These are phyloP conservation scores for Hoplodrina blanda DNA, from an alignment of 2,888 invertebrate species.

Conservation along the genomic window DNA sequence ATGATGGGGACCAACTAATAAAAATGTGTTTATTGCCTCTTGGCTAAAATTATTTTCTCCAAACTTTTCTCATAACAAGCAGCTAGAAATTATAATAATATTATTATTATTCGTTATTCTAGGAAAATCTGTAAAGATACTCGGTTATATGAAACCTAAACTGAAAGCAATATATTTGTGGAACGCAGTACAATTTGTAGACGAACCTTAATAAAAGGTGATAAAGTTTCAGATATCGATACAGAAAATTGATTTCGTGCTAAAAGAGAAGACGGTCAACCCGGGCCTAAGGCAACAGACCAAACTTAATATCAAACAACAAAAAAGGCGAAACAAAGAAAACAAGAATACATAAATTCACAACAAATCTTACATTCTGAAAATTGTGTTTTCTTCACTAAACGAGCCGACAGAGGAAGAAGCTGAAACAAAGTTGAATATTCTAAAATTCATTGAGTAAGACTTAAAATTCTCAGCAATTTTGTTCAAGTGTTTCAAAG, in stretches of 20 bases:
- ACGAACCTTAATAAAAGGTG: constrained; percentile 10
- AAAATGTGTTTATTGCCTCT: constrained; percentile 24
- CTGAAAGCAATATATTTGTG: constrained; percentile 12
- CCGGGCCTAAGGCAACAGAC: constrained; percentile 23
- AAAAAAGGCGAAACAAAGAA: constrained; percentile 33
- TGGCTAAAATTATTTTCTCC: constrained; percentile 9
- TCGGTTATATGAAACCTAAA: neutral
- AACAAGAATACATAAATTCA: constrained; percentile 40
- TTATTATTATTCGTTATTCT: neutral
- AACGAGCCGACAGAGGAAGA: constrained; percentile 34
- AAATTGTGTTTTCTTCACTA: constrained; percentile 39
- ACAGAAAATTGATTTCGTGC: constrained; percentile 35
- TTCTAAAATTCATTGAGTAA: constrained; percentile 54
- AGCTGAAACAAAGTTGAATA: constrained; percentile 58
- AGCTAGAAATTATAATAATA: neutral
- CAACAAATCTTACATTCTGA: constrained; percentile 48
- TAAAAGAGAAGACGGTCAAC: constrained; percentile 21
- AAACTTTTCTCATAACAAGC: constrained; percentile 11
- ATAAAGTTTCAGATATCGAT: constrained; percentile 27
- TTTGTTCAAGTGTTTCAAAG: constrained; percentile 53
- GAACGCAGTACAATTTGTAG: constrained; percentile 11
- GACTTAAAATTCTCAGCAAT: constrained; percentile 50
- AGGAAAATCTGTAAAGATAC: neutral
- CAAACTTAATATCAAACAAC: constrained; percentile 43
- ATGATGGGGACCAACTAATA: constrained; percentile 4